These are phyloP conservation scores for Ptyas mucosa DNA, from an alignment of 2,113 vertebrate genomes.

Conservation along the genomic window DNA sequence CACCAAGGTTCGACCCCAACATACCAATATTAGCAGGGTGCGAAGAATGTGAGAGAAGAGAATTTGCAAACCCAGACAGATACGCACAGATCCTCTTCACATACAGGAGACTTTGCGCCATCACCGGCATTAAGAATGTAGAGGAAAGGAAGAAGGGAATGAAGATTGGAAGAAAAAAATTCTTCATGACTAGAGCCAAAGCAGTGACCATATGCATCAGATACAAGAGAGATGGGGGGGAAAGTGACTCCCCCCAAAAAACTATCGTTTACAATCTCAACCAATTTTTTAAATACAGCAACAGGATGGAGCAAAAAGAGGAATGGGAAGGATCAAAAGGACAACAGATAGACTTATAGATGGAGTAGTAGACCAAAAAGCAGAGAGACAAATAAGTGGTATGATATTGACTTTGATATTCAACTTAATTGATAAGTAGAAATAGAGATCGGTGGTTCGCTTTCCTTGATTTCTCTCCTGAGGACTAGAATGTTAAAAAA, in stretches of 20 bases:
- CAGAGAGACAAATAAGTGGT: not conserved
- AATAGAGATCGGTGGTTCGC: not conserved
- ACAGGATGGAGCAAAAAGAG: not conserved
- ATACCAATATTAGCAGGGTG: constrained; percentile 80
- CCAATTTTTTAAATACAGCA: not conserved
- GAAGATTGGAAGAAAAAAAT: not conserved
- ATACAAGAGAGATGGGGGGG: not conserved
- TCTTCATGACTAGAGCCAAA: not conserved
- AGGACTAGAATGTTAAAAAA: not conserved
- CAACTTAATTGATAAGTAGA: not conserved
- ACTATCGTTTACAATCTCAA: not conserved
- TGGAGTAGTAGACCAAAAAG: constrained; percentile 9
- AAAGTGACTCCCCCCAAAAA: not conserved
- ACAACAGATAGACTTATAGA: constrained; percentile 41
- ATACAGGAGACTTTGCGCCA: not conserved
- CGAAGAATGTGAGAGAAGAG: constrained; percentile 83
- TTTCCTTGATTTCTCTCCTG: not conserved
- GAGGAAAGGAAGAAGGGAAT: not conserved
- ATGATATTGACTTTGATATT: not conserved
- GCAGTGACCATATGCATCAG: too few relatives aligned
- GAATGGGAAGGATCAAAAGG: not conserved
- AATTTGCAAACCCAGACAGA: constrained; percentile 69
- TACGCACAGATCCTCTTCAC: constrained; percentile 29
- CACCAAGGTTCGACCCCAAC: constrained; percentile 43
- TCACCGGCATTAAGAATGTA: too few relatives aligned